These are phyloP conservation scores for Sepioteuthis lessoniana DNA, from an alignment of 2,888 invertebrate species.

Conservation along the genomic window DNA sequence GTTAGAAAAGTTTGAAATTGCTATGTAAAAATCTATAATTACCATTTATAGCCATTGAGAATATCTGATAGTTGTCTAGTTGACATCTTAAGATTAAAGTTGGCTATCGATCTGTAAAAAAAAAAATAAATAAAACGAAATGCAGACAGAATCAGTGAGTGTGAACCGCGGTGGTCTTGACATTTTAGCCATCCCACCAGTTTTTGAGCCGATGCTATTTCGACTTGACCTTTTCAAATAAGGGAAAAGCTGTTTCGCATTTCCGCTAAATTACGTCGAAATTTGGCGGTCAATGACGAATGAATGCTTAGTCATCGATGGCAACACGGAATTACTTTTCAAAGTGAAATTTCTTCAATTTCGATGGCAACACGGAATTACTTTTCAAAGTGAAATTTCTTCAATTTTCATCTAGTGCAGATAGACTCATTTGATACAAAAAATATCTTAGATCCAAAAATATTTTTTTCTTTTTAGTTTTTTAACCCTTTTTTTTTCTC, in stretches of 20 bases:
- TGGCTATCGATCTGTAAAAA: background rate
- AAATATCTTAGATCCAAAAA: no score
- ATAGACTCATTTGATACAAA: background rate
- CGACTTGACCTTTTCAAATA: slow-evolving; percentile 17
- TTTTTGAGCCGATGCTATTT: background rate
- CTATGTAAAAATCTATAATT: no score
- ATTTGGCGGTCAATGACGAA: background rate
- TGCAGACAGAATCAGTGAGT: background rate
- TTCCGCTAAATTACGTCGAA: background rate
- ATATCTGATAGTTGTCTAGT: background rate
- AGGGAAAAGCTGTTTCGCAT: background rate
- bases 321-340: background rate
- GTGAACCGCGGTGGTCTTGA: background rate
- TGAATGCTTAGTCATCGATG: background rate
- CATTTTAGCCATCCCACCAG: background rate
- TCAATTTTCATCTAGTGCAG: background rate
- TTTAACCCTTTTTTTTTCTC: no score
- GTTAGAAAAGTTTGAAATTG: no score
- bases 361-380: background rate
- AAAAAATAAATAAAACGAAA: background rate
- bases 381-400: background rate
- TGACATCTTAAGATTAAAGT: background rate
- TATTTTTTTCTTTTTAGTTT: no score
- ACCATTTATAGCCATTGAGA: no score
- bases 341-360: background rate